Evolutionary conservation across 2,113 vertebrate species (phyloP), one percentile per base, ranked within the genome.

Genomic region (Sciurus niger): DNA sequence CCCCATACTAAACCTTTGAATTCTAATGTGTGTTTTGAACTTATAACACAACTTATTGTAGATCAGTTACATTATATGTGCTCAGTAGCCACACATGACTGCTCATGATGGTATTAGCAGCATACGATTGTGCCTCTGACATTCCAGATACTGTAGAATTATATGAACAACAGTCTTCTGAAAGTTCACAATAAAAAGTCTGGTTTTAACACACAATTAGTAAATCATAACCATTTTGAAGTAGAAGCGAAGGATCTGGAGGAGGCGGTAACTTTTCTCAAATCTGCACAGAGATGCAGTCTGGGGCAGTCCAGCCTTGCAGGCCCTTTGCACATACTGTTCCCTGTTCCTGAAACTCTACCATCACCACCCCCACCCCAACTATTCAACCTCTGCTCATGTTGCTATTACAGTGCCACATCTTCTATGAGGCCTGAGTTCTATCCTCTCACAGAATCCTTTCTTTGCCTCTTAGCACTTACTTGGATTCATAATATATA

Each of bases 381-480:
- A 37, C 8, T 20, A n/a, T 32, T 76, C 8, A 11, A 4, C 24
- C 16, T 73, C 28, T 73, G 20, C 28, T 86, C 22, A 20, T 43
- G 34, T 91, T 94, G 92, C 46, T 2, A 18, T 30, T 32, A 13
- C 60, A 48, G 22, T 40, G 11, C 24, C 48, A 14, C 0, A 46
- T 72, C 34, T 51, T 77, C 63, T 53, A 24, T 1, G 30, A 22
- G 9, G 18, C 18, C 30, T 92, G 90, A 22, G 43, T 63, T 84
- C 43, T 2, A 1, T 83, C 73, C 46, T 70, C n/a, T 74, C 46
- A 22, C 6, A 70, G 48, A 78, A 40, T 4, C 32, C 43, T 16
- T 78, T 68, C 68, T 95, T 92, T 93, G 89, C 40, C 65, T 87
- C 68, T 58, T 34, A n/a, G 37, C 6, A 79, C 10, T 92, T 78